Base-by-base conservation (phyloP, 2,888 invertebrate genomes). In the Norana najaformis region DNA sequence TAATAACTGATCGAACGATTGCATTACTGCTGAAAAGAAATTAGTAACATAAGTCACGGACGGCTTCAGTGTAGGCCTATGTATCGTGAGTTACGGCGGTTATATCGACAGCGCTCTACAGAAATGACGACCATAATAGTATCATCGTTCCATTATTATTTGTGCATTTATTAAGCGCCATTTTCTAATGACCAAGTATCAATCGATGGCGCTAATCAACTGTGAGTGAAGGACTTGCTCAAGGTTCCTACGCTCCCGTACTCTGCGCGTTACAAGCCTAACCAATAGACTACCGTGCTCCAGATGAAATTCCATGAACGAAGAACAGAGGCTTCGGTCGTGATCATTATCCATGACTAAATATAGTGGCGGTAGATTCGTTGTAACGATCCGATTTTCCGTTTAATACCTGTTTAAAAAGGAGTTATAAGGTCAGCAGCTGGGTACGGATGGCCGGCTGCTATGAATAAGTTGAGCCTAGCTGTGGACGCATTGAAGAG, bases 381-480 rank as follows among this genome's bases (percentile, higher is more conserved):
- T n/a, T 69, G 69, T 69, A 69, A 69, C 69, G 69, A 69, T 69
- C 69, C 69, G n/a, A 69, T 69, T 69, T n/a, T 30, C 11, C 69
- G 69, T 69, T 69, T 69, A 8, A 69, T 11, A n/a, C 69, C 30
- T 6, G 30, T 69, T 69, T 69, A 69, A 69, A n/a, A n/a, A 30
- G 69, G 69, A 69, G 69, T n/a, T 69, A n/a, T n/a, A 69, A 69
- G 69, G 69, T 69, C n/a, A 47, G 47, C 47, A 69, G 69, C 69
- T 69, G 69, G 69, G 30, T 69, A 69, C n/a, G n/a, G 8, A n/a
- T 69, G 69, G n/a, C 30, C 69, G 69, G 69, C 8, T n/a, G 69
- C 69, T n/a, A n/a, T n/a, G 69, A n/a, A 8, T 5, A n/a, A 69
- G 69, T 69, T 69, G 30, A n/a, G 16, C n/a, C 69, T n/a, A 69